A percentile compares a stretch with the other conserved stretches of the same genome.
These are phyloP conservation scores for Ascidia mentula DNA, from an alignment of 23 tunicate genomes.

Conservation along the genomic window DNA sequence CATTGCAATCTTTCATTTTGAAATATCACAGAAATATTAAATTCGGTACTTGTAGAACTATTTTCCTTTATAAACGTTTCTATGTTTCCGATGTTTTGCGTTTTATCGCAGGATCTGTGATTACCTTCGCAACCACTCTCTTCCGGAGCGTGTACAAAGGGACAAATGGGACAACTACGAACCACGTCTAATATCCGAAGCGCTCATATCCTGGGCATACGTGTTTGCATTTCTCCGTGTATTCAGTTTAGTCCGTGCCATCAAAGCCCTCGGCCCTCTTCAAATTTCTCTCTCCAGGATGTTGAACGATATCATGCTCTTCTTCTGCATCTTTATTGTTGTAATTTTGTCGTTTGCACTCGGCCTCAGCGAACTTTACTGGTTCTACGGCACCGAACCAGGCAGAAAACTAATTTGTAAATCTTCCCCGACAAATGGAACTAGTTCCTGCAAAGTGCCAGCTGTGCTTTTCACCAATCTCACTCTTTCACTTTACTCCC, in stretches of 20 bases:
- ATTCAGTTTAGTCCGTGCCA: conserved; percentile 29
- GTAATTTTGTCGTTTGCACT: conserved; percentile 5
- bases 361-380: conserved; percentile 7
- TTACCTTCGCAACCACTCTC: not conserved
- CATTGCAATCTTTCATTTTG: too few relatives aligned
- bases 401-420: not conserved
- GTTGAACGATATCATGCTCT: not conserved
- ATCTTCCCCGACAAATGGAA: not conserved
- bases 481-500: not conserved
- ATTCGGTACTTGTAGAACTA: too few relatives aligned
- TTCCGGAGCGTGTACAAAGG: not conserved
- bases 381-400: not conserved
- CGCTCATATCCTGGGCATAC: conserved; percentile 28
- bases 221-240: conserved; percentile 36
- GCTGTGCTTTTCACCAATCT: not conserved
- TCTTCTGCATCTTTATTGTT: conserved; percentile 5
- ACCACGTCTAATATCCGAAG: conserved; percentile 32
- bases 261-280: conserved; percentile 14
- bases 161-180: conserved; percentile 13
- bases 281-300: not conserved
- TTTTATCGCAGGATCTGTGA: not conserved
- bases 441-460: not conserved
- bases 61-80: too few relatives aligned
- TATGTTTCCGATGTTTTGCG: too few relatives aligned
- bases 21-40: too few relatives aligned